Percentiles rank a stretch among this genome's conserved stretches.
Evolutionary conservation across 2,113 vertebrate species (phyloP).

Genomic region (Oryzias melastigma): DNA sequence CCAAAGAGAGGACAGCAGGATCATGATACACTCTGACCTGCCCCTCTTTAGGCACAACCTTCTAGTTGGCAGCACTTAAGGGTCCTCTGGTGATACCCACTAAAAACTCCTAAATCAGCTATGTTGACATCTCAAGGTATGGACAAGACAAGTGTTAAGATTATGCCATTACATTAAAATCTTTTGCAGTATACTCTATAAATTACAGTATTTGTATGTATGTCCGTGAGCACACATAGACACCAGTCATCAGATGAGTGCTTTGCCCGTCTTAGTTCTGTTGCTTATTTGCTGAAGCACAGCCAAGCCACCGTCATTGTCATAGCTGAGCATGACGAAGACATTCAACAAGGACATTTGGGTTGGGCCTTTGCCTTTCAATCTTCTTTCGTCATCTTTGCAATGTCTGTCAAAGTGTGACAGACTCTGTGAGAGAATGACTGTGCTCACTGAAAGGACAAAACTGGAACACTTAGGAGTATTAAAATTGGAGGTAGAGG

Average conservation of each 20-base stretch:
- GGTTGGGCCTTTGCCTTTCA: conserved; percentile 21
- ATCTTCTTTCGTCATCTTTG: conserved; percentile 36
- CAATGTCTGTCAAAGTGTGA: conserved; percentile 28
- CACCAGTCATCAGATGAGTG: conserved; percentile 1
- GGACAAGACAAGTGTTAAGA: neutral
- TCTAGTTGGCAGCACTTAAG: neutral
- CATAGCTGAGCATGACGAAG: conserved; percentile 20
- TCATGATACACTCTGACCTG: conserved; percentile 38
- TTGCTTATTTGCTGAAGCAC: neutral
- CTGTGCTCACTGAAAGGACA: conserved; percentile 54
- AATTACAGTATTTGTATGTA: conserved; percentile 3
- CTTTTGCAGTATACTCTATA: neutral
- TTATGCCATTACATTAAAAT: neutral
- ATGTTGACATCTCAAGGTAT: neutral
- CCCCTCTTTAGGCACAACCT: neutral
- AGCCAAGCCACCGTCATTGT: conserved; percentile 8
- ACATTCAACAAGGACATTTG: conserved; percentile 60
- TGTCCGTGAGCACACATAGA: neutral
- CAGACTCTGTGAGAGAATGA: conserved; percentile 36
- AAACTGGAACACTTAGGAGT: conserved; percentile 72
- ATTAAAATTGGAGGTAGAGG: conserved; percentile 69
- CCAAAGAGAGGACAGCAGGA: conserved; percentile 23
- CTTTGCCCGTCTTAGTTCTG: conserved; percentile 9
- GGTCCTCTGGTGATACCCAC: neutral
- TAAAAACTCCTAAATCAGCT: conserved; percentile 19